Evolutionary conservation across 2,888 invertebrate species (phyloP).

Genomic region (Onthophagus sagittarius): DNA sequence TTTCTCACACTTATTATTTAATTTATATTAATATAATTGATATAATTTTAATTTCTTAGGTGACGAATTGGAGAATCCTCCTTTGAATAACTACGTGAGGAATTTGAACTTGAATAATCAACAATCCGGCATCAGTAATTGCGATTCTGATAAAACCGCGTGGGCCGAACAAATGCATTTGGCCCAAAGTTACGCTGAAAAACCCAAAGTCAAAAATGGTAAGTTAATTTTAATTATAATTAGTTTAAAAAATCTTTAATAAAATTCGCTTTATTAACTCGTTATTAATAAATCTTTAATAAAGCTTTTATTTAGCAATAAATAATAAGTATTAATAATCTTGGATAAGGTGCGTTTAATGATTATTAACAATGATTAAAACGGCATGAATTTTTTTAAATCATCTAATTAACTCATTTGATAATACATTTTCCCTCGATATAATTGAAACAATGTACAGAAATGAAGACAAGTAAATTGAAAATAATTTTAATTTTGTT

Average conservation of each 20-base stretch:
- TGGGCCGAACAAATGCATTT: slow-evolving; percentile 83
- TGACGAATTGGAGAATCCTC: slow-evolving; percentile 86
- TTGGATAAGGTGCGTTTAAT: too few relatives aligned
- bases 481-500: too few relatives aligned
- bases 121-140: slow-evolving; percentile 45
- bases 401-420: too few relatives aligned
- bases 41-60: slow-evolving; percentile 41
- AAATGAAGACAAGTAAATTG: too few relatives aligned
- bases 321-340: too few relatives aligned
- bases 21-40: neutral
- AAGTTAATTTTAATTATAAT: slow-evolving; percentile 37
- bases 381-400: too few relatives aligned
- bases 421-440: too few relatives aligned
- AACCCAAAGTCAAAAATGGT: slow-evolving; percentile 82
- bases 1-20: neutral
- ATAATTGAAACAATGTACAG: too few relatives aligned
- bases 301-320: too few relatives aligned
- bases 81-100: slow-evolving; percentile 68
- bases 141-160: slow-evolving; percentile 71
- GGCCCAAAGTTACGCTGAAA: slow-evolving; percentile 67
- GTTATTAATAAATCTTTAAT: neutral
- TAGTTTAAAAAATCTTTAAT: neutral
- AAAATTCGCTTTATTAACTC: neutral
- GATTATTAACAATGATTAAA: too few relatives aligned
- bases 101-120: slow-evolving; percentile 69